Conservation (phyloP, 2,113 vertebrate species). For the Planiliza haematocheilus region DNA sequence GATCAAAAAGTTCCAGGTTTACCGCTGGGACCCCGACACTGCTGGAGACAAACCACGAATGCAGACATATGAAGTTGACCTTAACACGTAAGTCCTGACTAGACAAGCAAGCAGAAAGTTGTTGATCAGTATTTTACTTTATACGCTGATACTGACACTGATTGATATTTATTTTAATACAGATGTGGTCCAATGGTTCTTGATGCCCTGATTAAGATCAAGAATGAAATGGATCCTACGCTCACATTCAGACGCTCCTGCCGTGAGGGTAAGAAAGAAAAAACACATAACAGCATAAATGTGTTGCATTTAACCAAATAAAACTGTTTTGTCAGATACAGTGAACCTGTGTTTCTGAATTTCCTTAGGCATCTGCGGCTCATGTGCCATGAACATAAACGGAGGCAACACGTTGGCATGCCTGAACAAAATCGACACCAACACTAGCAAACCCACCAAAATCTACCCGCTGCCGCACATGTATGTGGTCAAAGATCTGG, state of each 20-base stretch:
- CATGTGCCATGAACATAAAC: slow-evolving; percentile 97
- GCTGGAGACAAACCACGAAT: slow-evolving; percentile 91
- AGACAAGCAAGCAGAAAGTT: background rate
- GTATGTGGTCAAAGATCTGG: slow-evolving; percentile 93
- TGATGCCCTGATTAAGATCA: slow-evolving; percentile 97
- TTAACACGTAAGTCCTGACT: slow-evolving; percentile 85
- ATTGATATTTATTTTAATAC: background rate
- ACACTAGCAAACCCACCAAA: slow-evolving; percentile 87
- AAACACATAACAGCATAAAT: background rate
- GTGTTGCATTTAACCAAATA: background rate
- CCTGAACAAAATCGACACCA: slow-evolving; percentile 88
- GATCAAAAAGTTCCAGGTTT: slow-evolving; percentile 93
- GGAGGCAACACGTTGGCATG: slow-evolving; percentile 95
- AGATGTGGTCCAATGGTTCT: slow-evolving; percentile 97
- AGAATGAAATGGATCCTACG: slow-evolving; percentile 94
- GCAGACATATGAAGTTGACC: slow-evolving; percentile 92
- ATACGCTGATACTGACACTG: background rate
- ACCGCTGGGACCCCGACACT: slow-evolving; percentile 94
- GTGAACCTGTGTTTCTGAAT: background rate
- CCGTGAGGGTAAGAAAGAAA: slow-evolving; percentile 87
- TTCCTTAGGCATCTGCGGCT: slow-evolving; percentile 92
- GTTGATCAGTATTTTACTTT: background rate
- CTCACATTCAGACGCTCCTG: slow-evolving; percentile 96
- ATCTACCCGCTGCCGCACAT: slow-evolving; percentile 96
- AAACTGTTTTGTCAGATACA: background rate